These are phyloP conservation scores for Boulengeromyrus knoepffleri DNA, from an alignment of 2,113 vertebrate genomes.

Conservation along the genomic window DNA sequence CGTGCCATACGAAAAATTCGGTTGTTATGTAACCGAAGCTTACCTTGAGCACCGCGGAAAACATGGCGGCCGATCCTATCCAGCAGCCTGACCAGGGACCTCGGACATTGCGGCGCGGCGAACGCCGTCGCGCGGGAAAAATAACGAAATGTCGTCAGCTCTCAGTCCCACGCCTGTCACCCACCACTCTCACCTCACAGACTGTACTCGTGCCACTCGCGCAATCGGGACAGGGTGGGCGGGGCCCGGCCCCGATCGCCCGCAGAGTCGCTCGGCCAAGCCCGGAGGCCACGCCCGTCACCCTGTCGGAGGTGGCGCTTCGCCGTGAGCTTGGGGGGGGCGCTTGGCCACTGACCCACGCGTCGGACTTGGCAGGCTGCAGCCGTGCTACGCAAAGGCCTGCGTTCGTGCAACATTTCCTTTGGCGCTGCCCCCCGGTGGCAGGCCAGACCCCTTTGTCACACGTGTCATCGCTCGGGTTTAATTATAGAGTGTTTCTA, in stretches of 20 bases:
- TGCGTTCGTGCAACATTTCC: not conserved
- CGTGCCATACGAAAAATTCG: not conserved
- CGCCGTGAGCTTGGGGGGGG: not conserved
- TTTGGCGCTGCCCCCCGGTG: not conserved
- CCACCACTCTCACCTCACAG: not conserved
- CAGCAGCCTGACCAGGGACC: not conserved
- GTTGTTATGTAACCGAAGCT: not conserved
- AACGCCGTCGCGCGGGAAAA: not conserved
- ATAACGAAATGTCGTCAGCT: not conserved
- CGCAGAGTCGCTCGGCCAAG: not conserved
- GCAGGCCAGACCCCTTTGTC: not conserved
- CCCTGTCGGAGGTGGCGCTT: slow-evolving; percentile 2
- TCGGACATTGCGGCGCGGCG: not conserved
- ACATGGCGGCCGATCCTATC: not conserved
- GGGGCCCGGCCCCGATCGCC: not conserved
- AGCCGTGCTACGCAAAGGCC: not conserved
- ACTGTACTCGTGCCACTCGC: not conserved
- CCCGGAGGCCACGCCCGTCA: slow-evolving; percentile 3
- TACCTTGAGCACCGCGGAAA: slow-evolving; percentile 9
- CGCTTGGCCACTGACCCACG: not conserved
- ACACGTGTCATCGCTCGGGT: not conserved
- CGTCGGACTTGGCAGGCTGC: not conserved
- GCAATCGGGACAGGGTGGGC: not conserved
- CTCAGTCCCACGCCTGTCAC: not conserved
- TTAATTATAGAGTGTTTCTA: slow-evolving; percentile 52